Evolutionary conservation across 2,888 invertebrate species (phyloP).

Genomic region (Vandiemenella viatica): DNA sequence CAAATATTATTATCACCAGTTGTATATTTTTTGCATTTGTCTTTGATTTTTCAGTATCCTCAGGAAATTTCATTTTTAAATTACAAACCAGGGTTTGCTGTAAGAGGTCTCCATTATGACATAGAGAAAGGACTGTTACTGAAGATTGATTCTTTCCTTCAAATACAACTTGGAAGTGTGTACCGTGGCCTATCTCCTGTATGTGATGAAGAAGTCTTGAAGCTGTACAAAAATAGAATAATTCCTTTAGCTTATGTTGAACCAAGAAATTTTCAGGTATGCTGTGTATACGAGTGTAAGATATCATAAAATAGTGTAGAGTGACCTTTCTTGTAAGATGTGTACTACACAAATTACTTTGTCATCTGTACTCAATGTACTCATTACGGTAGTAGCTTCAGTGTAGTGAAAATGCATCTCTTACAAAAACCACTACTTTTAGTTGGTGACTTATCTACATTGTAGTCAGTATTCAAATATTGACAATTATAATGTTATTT

Average conservation of each 20-base stretch:
- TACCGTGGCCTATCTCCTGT: conserved; percentile 74
- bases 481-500: too few species aligned
- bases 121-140: conserved; percentile 84
- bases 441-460: too few species aligned
- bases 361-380: too few species aligned
- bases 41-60: conserved; percentile 69
- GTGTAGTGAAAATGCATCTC: too few species aligned
- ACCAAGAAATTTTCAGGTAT: conserved; percentile 56
- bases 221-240: conserved; percentile 69
- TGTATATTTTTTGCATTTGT: too few species aligned
- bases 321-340: too few species aligned
- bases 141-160: conserved; percentile 89
- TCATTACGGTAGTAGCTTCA: too few species aligned
- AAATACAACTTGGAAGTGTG: conserved; percentile 90
- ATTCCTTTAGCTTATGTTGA: conserved; percentile 81
- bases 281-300: conserved; percentile 19
- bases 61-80: conserved; percentile 61
- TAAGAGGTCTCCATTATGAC: conserved; percentile 95
- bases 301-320: too few species aligned
- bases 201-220: conserved; percentile 67
- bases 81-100: conserved; percentile 87
- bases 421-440: too few species aligned
- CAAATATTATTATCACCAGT: too few species aligned
- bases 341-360: too few species aligned
- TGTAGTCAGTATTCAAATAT: too few species aligned